Conservation (phyloP, 2,888 invertebrate species). For the Napeogenes sylphis region DNA sequence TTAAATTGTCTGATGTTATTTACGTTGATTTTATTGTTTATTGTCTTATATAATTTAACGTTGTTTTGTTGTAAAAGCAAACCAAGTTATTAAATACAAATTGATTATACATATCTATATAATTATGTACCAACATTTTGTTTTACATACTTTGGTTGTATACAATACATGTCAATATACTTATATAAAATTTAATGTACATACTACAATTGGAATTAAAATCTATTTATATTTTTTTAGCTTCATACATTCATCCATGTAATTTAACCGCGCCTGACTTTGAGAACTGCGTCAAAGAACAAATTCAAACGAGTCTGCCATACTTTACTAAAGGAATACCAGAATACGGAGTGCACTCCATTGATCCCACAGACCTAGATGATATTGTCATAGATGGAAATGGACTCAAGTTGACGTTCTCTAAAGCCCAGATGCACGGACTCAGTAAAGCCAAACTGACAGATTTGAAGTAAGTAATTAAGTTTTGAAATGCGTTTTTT, state of each 20-base stretch:
- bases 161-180: no score
- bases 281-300: constrained; percentile 48
- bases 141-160: no score
- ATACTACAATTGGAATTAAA: no score
- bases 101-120: no score
- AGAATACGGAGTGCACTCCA: constrained; percentile 55
- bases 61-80: no score
- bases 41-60: no score
- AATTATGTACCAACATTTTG: no score
- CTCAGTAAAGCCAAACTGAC: constrained; percentile 47
- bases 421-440: constrained; percentile 55
- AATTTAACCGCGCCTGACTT: constrained; percentile 43
- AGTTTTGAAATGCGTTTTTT: neutral
- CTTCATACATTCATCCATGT: constrained; percentile 60
- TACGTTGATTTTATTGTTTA: no score
- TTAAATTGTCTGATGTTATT: no score
- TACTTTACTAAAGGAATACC: constrained; percentile 61
- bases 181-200: no score
- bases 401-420: constrained; percentile 56
- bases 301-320: constrained; percentile 50
- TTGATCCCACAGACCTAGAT: constrained; percentile 58
- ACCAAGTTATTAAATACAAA: no score
- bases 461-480: constrained; percentile 53
- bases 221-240: constrained; percentile 43
- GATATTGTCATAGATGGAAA: constrained; percentile 60